Conservation (phyloP, 2,797 vertebrate genomes). For the Macropus fuliginosus region DNA sequence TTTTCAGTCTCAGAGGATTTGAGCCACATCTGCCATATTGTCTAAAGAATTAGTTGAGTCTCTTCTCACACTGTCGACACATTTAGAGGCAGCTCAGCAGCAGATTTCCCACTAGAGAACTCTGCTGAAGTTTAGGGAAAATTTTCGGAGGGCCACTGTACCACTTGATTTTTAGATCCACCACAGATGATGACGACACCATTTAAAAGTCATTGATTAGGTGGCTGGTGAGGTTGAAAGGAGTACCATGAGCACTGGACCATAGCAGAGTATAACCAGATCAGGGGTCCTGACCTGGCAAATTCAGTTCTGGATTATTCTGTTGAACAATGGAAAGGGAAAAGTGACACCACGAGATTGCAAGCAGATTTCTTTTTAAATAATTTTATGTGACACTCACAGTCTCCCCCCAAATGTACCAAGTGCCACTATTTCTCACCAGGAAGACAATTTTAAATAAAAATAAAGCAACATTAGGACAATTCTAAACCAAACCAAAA, state of each 20-base stretch:
- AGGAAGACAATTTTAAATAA: conserved; percentile 56
- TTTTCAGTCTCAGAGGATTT: conserved; percentile 71
- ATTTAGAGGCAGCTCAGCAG: conserved; percentile 70
- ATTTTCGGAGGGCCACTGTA: neutral
- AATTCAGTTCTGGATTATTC: neutral
- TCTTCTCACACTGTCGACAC: conserved; percentile 78
- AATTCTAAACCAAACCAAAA: conserved; percentile 32
- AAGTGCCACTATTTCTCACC: neutral
- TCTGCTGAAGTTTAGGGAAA: conserved; percentile 34
- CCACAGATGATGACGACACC: conserved; percentile 46
- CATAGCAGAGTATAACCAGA: too few species aligned
- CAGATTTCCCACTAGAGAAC: conserved; percentile 71
- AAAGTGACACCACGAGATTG: rapidly evolving
- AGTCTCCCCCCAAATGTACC: neutral
- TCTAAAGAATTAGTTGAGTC: conserved; percentile 74
- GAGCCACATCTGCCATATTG: conserved; percentile 76
- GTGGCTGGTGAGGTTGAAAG: neutral
- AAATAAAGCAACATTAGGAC: conserved; percentile 44
- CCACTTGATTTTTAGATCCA: conserved; percentile 53
- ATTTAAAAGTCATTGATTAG: neutral
- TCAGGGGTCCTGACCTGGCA: rapidly evolving
- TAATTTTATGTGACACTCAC: neutral
- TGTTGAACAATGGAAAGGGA: rapidly evolving
- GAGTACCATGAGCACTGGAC: rapidly evolving
- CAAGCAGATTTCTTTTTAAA: rapidly evolving